Percentiles rank a stretch among this genome's conserved stretches.
These are phyloP conservation scores for Lagopus muta DNA, from an alignment of 2,113 vertebrate genomes.

Conservation along the genomic window DNA sequence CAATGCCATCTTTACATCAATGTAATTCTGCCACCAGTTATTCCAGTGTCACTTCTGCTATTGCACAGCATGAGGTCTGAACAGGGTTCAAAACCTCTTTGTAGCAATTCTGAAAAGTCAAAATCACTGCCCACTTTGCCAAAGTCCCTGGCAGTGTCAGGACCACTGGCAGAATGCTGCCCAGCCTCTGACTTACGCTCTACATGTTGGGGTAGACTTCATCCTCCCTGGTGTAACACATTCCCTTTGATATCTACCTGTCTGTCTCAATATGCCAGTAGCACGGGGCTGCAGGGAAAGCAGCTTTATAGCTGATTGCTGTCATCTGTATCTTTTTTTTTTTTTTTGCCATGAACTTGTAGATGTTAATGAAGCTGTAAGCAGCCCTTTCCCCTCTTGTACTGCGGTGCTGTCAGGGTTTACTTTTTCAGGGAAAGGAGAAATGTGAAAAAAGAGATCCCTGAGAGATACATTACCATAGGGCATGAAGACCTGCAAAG, in stretches of 20 bases:
- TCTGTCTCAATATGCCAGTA: neutral
- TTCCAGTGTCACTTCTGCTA: neutral
- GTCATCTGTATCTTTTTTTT: neutral
- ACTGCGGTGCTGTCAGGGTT: neutral
- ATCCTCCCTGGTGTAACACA: accelerated
- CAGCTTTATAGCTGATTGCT: neutral
- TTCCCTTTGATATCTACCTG: neutral
- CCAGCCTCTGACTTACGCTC: neutral
- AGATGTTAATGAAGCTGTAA: neutral
- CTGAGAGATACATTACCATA: neutral
- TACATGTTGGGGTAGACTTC: accelerated
- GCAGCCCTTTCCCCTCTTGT: neutral
- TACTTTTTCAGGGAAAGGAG: accelerated
- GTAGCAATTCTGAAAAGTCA: neutral
- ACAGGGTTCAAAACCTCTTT: neutral
- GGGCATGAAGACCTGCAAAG: neutral
- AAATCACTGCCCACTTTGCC: neutral
- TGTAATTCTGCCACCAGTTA: neutral
- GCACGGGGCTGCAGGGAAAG: neutral
- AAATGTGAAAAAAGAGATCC: neutral
- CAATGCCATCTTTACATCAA: neutral
- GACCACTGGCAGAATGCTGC: neutral
- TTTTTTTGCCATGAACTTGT: neutral
- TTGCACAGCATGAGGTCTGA: neutral
- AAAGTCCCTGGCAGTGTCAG: neutral